These are phyloP conservation scores for Ophion slaviceki DNA, from an alignment of 2,888 invertebrate genomes.

Conservation along the genomic window DNA sequence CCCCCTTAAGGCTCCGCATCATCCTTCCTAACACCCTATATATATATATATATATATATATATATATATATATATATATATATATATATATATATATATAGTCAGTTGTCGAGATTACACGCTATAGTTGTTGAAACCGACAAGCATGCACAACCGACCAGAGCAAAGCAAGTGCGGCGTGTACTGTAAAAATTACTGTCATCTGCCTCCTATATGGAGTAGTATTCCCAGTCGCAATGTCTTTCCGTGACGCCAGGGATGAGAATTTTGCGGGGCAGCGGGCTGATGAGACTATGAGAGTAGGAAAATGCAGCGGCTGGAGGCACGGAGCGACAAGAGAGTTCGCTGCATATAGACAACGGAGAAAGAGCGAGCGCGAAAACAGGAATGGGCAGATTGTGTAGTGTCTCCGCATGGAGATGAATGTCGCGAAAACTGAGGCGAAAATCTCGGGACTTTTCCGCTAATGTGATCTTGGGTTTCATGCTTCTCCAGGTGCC, in stretches of 20 bases:
- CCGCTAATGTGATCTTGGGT: slow-evolving; percentile 34
- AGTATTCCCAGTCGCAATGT: slow-evolving; percentile 2
- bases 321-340: slow-evolving; percentile 20
- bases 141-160: not conserved
- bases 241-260: slow-evolving; percentile 12
- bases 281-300: slow-evolving; percentile 6
- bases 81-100: not conserved
- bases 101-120: slow-evolving; percentile 4
- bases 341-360: not conserved
- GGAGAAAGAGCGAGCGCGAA: not conserved
- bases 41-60: not conserved
- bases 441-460: slow-evolving; percentile 44
- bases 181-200: slow-evolving; percentile 20
- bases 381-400: no score
- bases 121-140: slow-evolving; percentile 29
- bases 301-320: not conserved
- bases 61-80: not conserved
- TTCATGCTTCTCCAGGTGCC: slow-evolving; percentile 18
- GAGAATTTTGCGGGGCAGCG: slow-evolving; percentile 3
- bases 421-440: slow-evolving; percentile 41
- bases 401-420: no score
- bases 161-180: slow-evolving; percentile 24
- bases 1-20: no score
- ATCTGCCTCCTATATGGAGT: slow-evolving; percentile 39
- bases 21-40: no score